Percentiles rank a stretch among this genome's conserved stretches.
These are phyloP conservation scores for Catamblyrhynchus diadema DNA, from an alignment of 2,797 vertebrate genomes.

Conservation along the genomic window DNA sequence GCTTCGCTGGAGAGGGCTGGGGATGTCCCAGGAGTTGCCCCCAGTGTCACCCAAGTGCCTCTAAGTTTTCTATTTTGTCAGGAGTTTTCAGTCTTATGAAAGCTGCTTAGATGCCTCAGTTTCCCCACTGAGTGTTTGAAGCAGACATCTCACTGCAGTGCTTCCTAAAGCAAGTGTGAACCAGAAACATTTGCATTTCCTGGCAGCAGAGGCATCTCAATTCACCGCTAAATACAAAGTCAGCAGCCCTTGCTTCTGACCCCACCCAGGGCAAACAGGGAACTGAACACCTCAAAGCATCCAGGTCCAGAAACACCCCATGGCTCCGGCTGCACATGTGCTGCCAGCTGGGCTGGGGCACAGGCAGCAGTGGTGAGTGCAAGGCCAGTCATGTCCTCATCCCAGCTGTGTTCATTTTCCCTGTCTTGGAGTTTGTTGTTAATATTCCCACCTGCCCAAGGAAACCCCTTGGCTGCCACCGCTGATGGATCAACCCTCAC, in stretches of 20 bases:
- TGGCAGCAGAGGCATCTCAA: neutral
- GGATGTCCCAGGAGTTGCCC: neutral
- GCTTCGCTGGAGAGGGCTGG: neutral
- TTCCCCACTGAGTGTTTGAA: neutral
- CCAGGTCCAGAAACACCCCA: neutral
- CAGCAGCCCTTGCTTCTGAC: neutral
- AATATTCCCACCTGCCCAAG: neutral
- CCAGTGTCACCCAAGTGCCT: accelerated
- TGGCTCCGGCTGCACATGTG: accelerated
- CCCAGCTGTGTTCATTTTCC: accelerated
- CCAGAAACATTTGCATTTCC: neutral
- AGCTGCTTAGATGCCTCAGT: neutral
- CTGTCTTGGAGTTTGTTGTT: neutral
- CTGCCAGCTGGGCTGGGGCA: neutral
- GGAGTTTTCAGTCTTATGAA: neutral
- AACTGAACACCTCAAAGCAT: neutral
- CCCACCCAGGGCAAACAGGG: neutral
- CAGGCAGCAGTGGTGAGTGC: neutral
- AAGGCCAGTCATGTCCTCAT: neutral
- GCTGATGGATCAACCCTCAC: neutral
- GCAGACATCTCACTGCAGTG: neutral
- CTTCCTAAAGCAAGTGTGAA: neutral
- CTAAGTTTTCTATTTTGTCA: neutral
- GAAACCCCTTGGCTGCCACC: neutral
- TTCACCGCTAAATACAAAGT: neutral